Base-by-base conservation (phyloP, 2,113 vertebrate genomes). In the Ictidomys tridecemlineatus region DNA sequence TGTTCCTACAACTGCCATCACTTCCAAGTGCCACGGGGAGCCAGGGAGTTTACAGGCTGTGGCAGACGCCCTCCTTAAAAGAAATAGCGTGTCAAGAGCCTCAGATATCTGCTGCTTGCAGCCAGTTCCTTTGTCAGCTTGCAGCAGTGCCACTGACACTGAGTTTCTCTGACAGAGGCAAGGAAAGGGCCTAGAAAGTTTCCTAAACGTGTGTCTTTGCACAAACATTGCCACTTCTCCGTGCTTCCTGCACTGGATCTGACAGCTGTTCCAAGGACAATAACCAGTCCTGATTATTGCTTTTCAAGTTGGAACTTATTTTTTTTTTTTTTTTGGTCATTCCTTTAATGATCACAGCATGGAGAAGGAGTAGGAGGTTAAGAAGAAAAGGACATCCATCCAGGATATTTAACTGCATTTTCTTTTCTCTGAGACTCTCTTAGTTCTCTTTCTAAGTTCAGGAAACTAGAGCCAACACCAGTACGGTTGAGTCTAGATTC, bases 101-200 rank as follows among this genome's bases (percentile, higher is more conserved):
- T 86, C 94, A 70, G 12, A 14, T 58, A 69, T 77, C 94, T 79
- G 51, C 77, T 58, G 3, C 74, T 48, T 63, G 67, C 76, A 70
- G 69, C 61, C 42, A 20, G 6, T 73, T 76, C 95, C 48, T 92
- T 70, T 82, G 85, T 94, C 88, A 95, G 39, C 34, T 67, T 58
- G 58, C 24, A 32, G 17, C 87, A 96, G 45, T 22, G 53, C 48
- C 39, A 18, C 30, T 56, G 73, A 86, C 89, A 32, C 74, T 91
- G 89, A 87, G 89, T 85, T 87, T 61, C 72, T 79, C 37, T 72
- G 74, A 34, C 18, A 32, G 94, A 91, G 58, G 58, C 28, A 34
- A 87, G 37, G 65, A 80, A 61, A 67, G 37, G 42, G 26, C 88
- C n/a, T 20, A 4, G 4, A 20, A 92, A 76, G 72, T 53, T 89